phyloP scores from a whole-genome alignment of 2,888 invertebrate species.

The Lycocerus yunnanus region DNA sequence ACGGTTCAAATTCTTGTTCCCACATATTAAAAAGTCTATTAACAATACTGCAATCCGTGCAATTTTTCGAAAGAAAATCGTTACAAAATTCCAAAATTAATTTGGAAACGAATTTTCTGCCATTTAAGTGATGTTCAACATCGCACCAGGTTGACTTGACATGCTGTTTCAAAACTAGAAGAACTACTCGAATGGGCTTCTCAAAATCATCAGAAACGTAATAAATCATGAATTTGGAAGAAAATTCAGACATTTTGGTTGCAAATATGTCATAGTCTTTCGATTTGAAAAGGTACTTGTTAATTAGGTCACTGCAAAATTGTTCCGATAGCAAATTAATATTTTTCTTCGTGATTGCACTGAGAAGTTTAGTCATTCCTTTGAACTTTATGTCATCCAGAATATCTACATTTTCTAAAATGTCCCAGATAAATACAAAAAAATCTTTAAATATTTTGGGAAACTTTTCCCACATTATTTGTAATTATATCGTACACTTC shows the following conservation, averaged over 20 bases:
- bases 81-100: constrained; percentile 4
- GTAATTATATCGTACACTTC: constrained; percentile 7
- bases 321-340: background rate
- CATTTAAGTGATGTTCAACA: background rate
- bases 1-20: background rate
- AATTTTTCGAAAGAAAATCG: background rate
- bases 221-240: background rate
- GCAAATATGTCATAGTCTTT: background rate
- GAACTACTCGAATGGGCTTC: background rate
- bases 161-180: background rate
- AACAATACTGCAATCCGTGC: background rate
- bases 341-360: background rate
- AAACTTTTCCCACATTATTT: background rate
- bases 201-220: background rate
- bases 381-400: background rate
- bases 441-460: background rate
- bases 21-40: background rate
- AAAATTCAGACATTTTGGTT: background rate
- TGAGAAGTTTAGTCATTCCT: background rate
- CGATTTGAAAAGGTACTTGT: background rate
- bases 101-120: background rate
- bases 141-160: background rate
- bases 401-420: background rate
- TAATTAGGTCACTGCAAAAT: background rate
- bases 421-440: constrained; percentile 1